Base-by-base conservation (phyloP, 2,888 invertebrate genomes). In the Opisthograptis luteolata region DNA sequence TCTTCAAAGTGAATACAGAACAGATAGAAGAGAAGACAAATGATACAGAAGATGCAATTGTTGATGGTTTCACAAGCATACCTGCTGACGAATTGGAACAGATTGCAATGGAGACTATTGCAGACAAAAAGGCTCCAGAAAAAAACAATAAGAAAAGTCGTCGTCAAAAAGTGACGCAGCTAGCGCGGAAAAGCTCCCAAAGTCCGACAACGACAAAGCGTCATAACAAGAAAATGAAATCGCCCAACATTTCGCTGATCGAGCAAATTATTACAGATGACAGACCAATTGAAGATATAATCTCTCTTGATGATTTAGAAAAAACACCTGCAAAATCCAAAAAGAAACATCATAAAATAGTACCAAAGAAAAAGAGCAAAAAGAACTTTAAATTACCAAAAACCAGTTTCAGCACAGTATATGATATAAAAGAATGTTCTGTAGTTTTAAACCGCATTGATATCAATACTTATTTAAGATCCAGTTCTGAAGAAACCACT, bases 241-340 rank as follows among this genome's bases (percentile, higher is more conserved):
- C 84, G 4, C 84, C 85, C 20, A 88, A 84, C 58, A 86, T 89
- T 68, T 88, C 88, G 12, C 75, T 88, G 1, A 72, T 87, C 51
- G 89, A 90, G 55, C 84, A 89, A 60, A 88, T 87, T 14, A 83
- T 91, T 43, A 81, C 75, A 25, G 87, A 87, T 62, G 84, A 89
- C 31, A 75, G 81, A 55, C 88, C 87, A 15, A 52, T 87, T 28
- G 87, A 89, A 67, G 89, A 88, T 15, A 84, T 87, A 41, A 87
- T 87, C 72, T 81, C 81, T 3, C 67, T 89, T 8, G 83, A 86
- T 40, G 84, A 79, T 47, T 67, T 83, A n/a, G 87, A 87, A 68
- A 60, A 47, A 1, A 67, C 73, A 2, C 71, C 73, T 20, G 42
- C 44, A 2, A 80, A 72, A 64, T 53, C 36, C 25, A 67, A 70